Evolutionary conservation across 2,113 vertebrate genomes (phyloP).

Genomic region (Egretta garzetta): DNA sequence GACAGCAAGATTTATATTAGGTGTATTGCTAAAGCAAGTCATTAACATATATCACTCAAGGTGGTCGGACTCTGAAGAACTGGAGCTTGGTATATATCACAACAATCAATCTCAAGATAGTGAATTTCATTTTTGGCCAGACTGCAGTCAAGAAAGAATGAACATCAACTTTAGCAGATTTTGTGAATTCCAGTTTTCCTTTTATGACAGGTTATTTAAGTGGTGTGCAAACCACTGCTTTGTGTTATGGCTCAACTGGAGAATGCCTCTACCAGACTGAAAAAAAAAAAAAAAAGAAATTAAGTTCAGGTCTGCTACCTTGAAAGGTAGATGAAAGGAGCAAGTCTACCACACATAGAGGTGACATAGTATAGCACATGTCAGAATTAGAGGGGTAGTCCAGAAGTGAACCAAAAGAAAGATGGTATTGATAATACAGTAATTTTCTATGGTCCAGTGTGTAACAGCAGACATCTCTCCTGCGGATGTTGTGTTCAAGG

Average conservation of each 20-base stretch:
- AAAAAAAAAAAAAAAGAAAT: background rate
- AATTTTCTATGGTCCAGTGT: background rate
- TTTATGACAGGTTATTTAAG: background rate
- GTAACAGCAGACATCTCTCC: background rate
- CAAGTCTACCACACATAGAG: background rate
- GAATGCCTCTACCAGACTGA: background rate
- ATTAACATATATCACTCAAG: conserved; percentile 69
- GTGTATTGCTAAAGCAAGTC: conserved; percentile 33
- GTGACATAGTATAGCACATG: background rate
- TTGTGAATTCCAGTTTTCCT: background rate
- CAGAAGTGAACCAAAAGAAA: background rate
- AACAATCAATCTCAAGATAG: conserved; percentile 27
- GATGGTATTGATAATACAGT: conserved; percentile 32
- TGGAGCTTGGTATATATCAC: conserved; percentile 26
- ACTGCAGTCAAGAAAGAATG: background rate
- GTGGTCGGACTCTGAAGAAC: conserved; percentile 35
- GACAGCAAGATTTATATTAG: conserved; percentile 64
- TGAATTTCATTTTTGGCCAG: conserved; percentile 27
- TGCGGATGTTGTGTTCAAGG: background rate
- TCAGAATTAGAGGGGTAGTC: conserved; percentile 3
- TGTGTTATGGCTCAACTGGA: background rate
- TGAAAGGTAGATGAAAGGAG: conserved; percentile 28
- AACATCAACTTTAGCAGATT: background rate
- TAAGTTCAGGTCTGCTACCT: background rate
- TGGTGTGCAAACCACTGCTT: background rate